Conservation (phyloP, 2,888 invertebrate species). For the Pammene aurita region DNA sequence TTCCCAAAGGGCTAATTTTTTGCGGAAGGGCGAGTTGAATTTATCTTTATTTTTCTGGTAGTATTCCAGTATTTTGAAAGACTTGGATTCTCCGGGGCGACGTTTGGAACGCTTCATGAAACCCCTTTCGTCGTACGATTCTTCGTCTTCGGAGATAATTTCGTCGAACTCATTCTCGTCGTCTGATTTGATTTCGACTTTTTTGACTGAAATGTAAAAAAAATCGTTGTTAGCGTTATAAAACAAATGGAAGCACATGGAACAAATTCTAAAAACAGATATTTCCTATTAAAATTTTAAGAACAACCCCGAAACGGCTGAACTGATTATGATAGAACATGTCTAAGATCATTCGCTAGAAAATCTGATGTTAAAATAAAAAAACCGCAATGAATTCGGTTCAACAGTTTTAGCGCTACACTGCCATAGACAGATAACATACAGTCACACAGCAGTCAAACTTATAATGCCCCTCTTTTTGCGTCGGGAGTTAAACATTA, state of each 20-base stretch:
- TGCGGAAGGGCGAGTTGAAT: slow-evolving; percentile 60
- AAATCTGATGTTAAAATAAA: too few relatives aligned
- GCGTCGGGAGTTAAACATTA: too few relatives aligned
- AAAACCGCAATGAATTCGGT: too few relatives aligned
- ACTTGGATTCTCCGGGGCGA: slow-evolving; percentile 60
- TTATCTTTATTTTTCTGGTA: slow-evolving; percentile 73
- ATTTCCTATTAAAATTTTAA: too few relatives aligned
- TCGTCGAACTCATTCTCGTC: slow-evolving; percentile 48
- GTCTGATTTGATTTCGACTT: slow-evolving; percentile 55
- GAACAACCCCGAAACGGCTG: too few relatives aligned
- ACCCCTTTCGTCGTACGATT: slow-evolving; percentile 58
- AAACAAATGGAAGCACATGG: not conserved
- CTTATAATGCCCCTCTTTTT: too few relatives aligned
- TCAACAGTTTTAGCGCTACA: too few relatives aligned
- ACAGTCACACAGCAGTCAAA: too few relatives aligned
- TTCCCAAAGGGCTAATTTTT: slow-evolving; percentile 67
- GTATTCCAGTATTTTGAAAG: slow-evolving; percentile 70
- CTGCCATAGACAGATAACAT: too few relatives aligned
- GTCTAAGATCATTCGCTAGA: too few relatives aligned
- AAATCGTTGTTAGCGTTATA: not conserved
- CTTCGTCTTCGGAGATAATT: slow-evolving; percentile 58
- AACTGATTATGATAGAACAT: too few relatives aligned
- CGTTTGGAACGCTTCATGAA: slow-evolving; percentile 57
- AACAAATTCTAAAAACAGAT: too few relatives aligned
- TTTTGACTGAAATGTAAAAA: slow-evolving; percentile 60